phyloP scores from a whole-genome alignment of 2,113 vertebrate species.

The Plectropomus leopardus region DNA sequence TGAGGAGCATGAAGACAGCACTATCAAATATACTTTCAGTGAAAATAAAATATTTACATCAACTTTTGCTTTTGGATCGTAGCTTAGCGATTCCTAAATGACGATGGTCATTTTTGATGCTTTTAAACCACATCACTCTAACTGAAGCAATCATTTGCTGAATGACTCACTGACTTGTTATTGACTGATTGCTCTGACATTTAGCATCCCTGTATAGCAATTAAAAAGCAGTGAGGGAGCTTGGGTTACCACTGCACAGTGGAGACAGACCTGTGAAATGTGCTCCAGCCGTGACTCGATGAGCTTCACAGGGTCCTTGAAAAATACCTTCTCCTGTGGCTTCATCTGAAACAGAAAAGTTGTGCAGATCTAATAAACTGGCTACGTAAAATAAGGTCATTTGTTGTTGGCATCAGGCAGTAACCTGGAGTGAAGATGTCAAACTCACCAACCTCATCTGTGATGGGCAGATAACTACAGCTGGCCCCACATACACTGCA shows the following conservation, averaged over 20 bases:
- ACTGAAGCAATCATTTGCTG: neutral
- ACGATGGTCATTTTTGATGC: slow-evolving; percentile 3
- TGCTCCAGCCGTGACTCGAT: slow-evolving; percentile 84
- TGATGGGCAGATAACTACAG: slow-evolving; percentile 88
- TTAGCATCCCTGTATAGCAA: slow-evolving; percentile 5
- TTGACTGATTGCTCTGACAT: slow-evolving; percentile 36
- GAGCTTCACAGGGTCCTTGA: slow-evolving; percentile 86
- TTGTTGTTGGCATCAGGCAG: neutral
- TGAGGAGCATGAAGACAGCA: slow-evolving; percentile 56
- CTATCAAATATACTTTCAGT: neutral
- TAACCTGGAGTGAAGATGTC: neutral
- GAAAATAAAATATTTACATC: neutral
- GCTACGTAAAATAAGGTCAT: neutral
- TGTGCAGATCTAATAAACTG: neutral
- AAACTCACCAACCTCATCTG: slow-evolving; percentile 85
- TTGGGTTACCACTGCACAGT: slow-evolving; percentile 2
- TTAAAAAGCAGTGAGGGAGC: slow-evolving; percentile 14
- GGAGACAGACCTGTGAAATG: slow-evolving; percentile 85
- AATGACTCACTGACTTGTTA: slow-evolving; percentile 8
- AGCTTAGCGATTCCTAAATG: neutral
- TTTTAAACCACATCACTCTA: slow-evolving; percentile 22
- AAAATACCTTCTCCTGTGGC: slow-evolving; percentile 89
- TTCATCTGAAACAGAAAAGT: slow-evolving; percentile 85
- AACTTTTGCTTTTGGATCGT: neutral
- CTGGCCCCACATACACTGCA: slow-evolving; percentile 86